phyloP scores from a whole-genome alignment of 2,888 invertebrate genomes.

The Chymomyza procnemis region DNA sequence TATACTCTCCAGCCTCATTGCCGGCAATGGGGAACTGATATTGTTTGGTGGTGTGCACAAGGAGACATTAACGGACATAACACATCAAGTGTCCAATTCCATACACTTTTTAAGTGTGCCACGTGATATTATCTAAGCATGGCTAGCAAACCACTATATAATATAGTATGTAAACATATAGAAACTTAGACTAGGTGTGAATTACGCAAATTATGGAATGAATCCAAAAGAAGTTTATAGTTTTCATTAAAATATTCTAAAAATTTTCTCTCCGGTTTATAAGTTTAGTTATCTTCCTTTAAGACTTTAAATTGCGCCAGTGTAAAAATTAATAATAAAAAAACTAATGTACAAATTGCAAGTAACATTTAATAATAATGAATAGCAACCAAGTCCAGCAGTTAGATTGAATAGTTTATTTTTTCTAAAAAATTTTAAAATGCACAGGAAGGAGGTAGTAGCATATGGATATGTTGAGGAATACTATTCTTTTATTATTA shows the following conservation, averaged over 20 bases:
- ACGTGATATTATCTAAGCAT: slow-evolving; percentile 82
- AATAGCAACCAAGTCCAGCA: too few species aligned
- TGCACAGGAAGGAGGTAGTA: too few species aligned
- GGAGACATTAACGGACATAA: slow-evolving; percentile 82
- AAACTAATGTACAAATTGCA: background rate
- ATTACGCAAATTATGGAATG: slow-evolving; percentile 14
- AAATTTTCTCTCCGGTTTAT: background rate
- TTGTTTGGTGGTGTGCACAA: slow-evolving; percentile 98
- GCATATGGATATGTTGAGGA: too few species aligned
- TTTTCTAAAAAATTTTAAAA: too few species aligned
- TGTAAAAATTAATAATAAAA: background rate
- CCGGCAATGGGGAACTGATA: slow-evolving; percentile 93
- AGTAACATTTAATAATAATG: too few species aligned
- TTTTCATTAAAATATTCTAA: background rate
- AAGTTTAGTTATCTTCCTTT: background rate
- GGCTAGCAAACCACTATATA: background rate
- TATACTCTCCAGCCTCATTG: slow-evolving; percentile 92
- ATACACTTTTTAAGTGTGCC: slow-evolving; percentile 88
- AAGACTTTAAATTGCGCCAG: background rate
- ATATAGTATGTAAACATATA: slow-evolving; percentile 2
- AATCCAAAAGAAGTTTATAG: slow-evolving; percentile 8
- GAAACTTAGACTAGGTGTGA: slow-evolving; percentile 15
- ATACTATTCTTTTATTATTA: too few species aligned
- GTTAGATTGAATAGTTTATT: too few species aligned
- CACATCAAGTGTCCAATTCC: slow-evolving; percentile 87